Evolutionary conservation across 2,888 invertebrate genomes (phyloP).

Genomic region (Odontocerum albicorne): DNA sequence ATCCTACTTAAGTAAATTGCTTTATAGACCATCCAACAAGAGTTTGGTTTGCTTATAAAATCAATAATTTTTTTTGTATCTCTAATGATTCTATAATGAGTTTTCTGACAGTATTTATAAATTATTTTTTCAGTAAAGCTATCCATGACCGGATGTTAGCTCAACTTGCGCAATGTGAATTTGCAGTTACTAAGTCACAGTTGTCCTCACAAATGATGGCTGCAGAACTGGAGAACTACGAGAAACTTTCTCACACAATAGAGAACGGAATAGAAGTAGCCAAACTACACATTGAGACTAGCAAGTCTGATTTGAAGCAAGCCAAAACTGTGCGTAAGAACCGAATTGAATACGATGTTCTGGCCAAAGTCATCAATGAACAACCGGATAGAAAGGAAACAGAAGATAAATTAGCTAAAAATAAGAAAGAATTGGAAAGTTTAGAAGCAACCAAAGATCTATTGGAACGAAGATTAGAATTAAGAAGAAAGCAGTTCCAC

Average conservation of each 20-base stretch:
- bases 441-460: constrained; percentile 71
- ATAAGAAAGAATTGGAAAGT: constrained; percentile 72
- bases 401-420: constrained; percentile 64
- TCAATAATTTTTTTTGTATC: no score
- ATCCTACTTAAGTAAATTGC: no score
- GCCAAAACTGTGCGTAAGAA: constrained; percentile 89
- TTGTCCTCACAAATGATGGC: constrained; percentile 79
- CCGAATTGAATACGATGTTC: constrained; percentile 88
- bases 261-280: constrained; percentile 79
- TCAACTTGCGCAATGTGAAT: constrained; percentile 85
- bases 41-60: no score
- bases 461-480: constrained; percentile 75
- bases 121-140: constrained; percentile 56
- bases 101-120: not conserved
- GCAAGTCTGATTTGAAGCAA: constrained; percentile 76
- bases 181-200: constrained; percentile 82
- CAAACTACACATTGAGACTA: constrained; percentile 77
- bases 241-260: constrained; percentile 73
- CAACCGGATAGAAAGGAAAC: constrained; percentile 89
- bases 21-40: no score
- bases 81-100: no score
- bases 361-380: constrained; percentile 87
- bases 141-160: constrained; percentile 79
- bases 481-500: constrained; percentile 87
- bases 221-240: constrained; percentile 83